phyloP scores from a whole-genome alignment of 64 coral and sea anemone genomes.

The Porites lutea region DNA sequence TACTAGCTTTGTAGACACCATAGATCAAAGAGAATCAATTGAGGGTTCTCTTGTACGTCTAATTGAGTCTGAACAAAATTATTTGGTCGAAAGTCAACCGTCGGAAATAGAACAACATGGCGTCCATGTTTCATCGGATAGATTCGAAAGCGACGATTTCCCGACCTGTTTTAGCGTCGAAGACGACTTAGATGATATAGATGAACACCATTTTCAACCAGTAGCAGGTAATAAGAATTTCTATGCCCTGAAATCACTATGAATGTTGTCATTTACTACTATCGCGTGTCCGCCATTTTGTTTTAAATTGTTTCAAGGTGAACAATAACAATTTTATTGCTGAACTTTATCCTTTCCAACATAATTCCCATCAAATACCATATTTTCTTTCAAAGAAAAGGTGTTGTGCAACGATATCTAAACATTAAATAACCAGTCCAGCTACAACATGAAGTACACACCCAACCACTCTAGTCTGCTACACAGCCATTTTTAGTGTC shows the following conservation, averaged over 20 bases:
- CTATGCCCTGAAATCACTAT: background rate
- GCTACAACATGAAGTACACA: too few relatives aligned
- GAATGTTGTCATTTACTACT: background rate
- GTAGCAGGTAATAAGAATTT: constrained; percentile 72
- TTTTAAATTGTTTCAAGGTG: background rate
- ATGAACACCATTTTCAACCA: constrained; percentile 89
- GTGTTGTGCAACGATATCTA: too few relatives aligned
- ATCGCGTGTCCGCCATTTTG: constrained; percentile 29
- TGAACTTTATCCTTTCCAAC: background rate
- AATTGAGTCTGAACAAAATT: constrained; percentile 11
- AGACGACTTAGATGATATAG: constrained; percentile 55
- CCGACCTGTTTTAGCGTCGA: constrained; percentile 90
- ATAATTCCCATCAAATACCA: background rate
- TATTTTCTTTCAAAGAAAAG: too few relatives aligned
- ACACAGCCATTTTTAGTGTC: too few relatives aligned
- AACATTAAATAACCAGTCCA: too few relatives aligned
- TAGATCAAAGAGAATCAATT: background rate
- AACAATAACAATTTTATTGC: background rate
- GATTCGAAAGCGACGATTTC: constrained; percentile 74
- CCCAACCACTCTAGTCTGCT: too few relatives aligned
- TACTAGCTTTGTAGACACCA: background rate
- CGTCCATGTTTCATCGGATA: constrained; percentile 56
- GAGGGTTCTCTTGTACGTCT: background rate
- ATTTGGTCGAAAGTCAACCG: background rate
- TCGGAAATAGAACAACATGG: constrained; percentile 56